phyloP scores from a whole-genome alignment of 1,140 invertebrate species.

The Rhagoletis zephyria region DNA sequence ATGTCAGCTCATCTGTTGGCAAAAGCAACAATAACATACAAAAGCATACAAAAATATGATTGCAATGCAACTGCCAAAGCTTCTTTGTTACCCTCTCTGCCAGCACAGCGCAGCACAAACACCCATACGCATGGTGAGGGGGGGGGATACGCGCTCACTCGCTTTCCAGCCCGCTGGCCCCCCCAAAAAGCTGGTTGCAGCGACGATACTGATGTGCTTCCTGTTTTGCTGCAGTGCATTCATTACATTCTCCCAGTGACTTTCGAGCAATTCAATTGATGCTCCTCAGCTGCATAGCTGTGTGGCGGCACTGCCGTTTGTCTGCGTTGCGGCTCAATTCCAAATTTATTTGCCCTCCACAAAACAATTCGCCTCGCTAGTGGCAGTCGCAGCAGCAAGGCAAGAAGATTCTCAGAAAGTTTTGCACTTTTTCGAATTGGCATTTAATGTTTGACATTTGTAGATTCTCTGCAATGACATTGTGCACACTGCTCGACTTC shows the following conservation, averaged over 20 bases:
- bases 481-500: not conserved
- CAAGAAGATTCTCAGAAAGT: conserved; percentile 32
- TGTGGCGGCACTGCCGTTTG: conserved; percentile 20
- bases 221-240: conserved; percentile 37
- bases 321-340: conserved; percentile 30
- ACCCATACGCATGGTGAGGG: no score
- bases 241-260: conserved; percentile 22
- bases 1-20: conserved; percentile 46
- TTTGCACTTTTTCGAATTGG: conserved; percentile 44
- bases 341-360: conserved; percentile 47
- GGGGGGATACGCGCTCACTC: no score
- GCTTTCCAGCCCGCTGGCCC: not conserved
- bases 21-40: no score
- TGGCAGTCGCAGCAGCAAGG: no score
- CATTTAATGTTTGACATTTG: conserved; percentile 48
- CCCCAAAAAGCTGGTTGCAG: not conserved
- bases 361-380: no score
- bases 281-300: not conserved
- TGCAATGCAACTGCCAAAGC: conserved; percentile 38
- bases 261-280: conserved; percentile 44
- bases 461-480: not conserved
- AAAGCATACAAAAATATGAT: conserved; percentile 46
- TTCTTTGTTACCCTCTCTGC: not conserved
- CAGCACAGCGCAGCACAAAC: not conserved
- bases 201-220: conserved; percentile 16